phyloP scores from a whole-genome alignment of 53 echinoderm and acorn worm genomes.

The Patiria pectinifera region DNA sequence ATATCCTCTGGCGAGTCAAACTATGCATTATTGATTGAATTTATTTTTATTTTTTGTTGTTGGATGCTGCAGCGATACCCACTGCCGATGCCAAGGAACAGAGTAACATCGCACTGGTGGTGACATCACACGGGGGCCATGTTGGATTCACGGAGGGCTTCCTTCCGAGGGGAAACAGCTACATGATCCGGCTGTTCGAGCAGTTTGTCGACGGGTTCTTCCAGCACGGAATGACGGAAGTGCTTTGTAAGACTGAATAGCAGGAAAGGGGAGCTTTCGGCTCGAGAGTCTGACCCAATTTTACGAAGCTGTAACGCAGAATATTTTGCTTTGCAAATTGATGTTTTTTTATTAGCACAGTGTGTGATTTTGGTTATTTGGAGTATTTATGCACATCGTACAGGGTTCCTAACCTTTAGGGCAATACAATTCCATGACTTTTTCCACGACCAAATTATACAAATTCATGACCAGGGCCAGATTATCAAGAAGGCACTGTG shows the following conservation, averaged over 20 bases:
- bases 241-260: background rate
- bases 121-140: conserved; percentile 91
- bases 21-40: too few relatives aligned
- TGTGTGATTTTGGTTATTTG: too few relatives aligned
- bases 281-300: background rate
- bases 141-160: conserved; percentile 90
- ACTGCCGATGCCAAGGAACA: conserved; percentile 73
- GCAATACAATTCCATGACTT: too few relatives aligned
- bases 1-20: too few relatives aligned
- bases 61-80: conserved; percentile 74
- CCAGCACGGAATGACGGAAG: conserved; percentile 58
- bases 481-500: too few relatives aligned
- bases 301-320: too few relatives aligned
- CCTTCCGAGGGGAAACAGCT: conserved; percentile 76
- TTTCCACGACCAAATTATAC: too few relatives aligned
- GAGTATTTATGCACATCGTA: too few relatives aligned
- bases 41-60: background rate
- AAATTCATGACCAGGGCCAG: too few relatives aligned
- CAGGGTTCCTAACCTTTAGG: too few relatives aligned
- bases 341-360: too few relatives aligned
- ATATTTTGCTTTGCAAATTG: too few relatives aligned
- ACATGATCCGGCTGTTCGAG: conserved; percentile 76
- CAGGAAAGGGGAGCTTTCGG: background rate
- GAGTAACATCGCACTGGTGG: conserved; percentile 78
- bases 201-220: conserved; percentile 86